These are phyloP conservation scores for Ceratothoa steindachneri DNA, from an alignment of 2,888 invertebrate species.

Conservation along the genomic window DNA sequence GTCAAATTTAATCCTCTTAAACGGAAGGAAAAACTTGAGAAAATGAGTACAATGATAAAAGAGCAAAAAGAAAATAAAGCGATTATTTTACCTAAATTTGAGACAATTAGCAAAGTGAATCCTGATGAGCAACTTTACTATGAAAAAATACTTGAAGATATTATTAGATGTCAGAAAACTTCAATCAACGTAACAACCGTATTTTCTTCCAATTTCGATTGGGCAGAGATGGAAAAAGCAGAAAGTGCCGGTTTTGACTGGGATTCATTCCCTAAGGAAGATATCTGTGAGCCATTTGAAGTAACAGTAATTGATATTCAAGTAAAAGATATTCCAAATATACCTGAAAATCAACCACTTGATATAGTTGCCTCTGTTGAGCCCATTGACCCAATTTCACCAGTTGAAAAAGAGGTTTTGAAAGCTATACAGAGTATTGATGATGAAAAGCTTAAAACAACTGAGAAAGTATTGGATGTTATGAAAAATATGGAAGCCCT, in stretches of 20 bases:
- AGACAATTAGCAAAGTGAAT: slow-evolving; percentile 15
- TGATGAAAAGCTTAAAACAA: slow-evolving; percentile 25
- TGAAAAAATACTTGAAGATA: slow-evolving; percentile 38
- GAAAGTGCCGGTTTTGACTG: slow-evolving; percentile 40
- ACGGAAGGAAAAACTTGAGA: slow-evolving; percentile 40
- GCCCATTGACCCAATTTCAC: slow-evolving; percentile 28
- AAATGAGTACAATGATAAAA: slow-evolving; percentile 33
- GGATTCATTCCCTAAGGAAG: slow-evolving; percentile 41
- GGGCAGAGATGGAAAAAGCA: slow-evolving; percentile 28
- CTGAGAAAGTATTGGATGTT: slow-evolving; percentile 27
- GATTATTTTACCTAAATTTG: slow-evolving; percentile 33
- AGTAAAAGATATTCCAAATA: slow-evolving; percentile 15
- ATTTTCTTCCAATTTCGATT: slow-evolving; percentile 28
- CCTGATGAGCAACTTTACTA: slow-evolving; percentile 37
- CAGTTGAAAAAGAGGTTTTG: slow-evolving; percentile 23
- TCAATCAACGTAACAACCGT: slow-evolving; percentile 24
- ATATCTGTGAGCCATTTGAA: slow-evolving; percentile 31
- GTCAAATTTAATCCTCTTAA: slow-evolving; percentile 42
- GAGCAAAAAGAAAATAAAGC: slow-evolving; percentile 38
- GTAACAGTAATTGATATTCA: slow-evolving; percentile 17
- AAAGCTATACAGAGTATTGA: slow-evolving; percentile 20
- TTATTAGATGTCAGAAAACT: slow-evolving; percentile 24
- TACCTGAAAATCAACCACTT: slow-evolving; percentile 22
- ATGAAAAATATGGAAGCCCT: slow-evolving; percentile 21
- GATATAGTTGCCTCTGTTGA: slow-evolving; percentile 40